Conservation (phyloP, 1,140 invertebrate genomes). For the Dufourea novaeangliae region DNA sequence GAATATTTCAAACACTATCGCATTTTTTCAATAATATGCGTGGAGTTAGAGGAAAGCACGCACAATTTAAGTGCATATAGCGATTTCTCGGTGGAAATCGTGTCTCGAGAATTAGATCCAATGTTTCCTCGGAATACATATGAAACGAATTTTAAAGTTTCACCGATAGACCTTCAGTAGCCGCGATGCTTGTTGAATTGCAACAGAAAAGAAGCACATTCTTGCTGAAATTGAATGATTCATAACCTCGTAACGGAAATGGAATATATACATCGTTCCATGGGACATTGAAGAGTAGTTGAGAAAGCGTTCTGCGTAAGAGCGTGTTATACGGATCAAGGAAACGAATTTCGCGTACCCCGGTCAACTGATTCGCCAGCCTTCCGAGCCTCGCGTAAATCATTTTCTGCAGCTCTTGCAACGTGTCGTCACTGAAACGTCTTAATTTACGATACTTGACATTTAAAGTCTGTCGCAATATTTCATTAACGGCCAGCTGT, state of each 20-base stretch:
- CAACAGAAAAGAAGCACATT: not conserved
- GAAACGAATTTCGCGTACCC: not conserved
- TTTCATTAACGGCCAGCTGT: not conserved
- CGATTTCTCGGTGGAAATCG: not conserved
- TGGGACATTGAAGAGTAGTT: too few relatives aligned
- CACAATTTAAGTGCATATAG: too few relatives aligned
- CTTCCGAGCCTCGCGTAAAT: not conserved
- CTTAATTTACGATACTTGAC: not conserved
- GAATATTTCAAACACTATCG: too few relatives aligned
- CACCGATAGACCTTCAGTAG: not conserved
- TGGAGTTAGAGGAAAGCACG: too few relatives aligned
- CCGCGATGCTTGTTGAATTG: not conserved
- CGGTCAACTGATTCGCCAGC: too few relatives aligned
- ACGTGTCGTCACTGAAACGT: not conserved
- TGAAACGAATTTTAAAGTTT: not conserved
- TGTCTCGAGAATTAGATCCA: not conserved
- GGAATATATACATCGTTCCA: too few relatives aligned
- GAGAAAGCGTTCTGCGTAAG: not conserved
- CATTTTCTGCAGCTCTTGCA: not conserved
- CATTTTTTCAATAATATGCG: too few relatives aligned
- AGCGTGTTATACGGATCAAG: not conserved
- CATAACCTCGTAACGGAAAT: not conserved
- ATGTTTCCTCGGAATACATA: not conserved
- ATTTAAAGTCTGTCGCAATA: not conserved
- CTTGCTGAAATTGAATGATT: not conserved